These are phyloP conservation scores for Corydoras sp. DNA, from an alignment of 2,113 vertebrate genomes.

Conservation along the genomic window DNA sequence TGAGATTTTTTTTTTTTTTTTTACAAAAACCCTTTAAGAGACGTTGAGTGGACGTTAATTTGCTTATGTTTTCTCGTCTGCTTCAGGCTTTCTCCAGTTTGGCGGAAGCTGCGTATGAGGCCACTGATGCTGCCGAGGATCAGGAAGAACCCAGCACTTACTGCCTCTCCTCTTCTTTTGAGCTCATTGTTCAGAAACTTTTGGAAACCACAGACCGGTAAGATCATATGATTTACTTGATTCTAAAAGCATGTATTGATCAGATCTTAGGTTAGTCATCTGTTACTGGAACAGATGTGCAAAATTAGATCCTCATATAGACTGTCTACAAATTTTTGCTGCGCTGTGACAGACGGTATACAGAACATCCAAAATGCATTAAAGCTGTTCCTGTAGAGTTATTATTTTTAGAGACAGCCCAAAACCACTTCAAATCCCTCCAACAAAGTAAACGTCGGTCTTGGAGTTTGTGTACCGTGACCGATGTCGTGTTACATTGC, in stretches of 20 bases:
- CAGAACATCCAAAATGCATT: too few relatives aligned
- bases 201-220: constrained; percentile 96
- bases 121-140: constrained; percentile 91
- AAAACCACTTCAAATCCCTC: too few relatives aligned
- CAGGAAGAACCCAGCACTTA: constrained; percentile 95
- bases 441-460: too few relatives aligned
- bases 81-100: constrained; percentile 90
- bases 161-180: constrained; percentile 94
- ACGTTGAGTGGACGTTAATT: too few relatives aligned
- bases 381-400: too few relatives aligned
- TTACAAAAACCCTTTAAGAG: too few relatives aligned
- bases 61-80: too few relatives aligned
- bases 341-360: not conserved
- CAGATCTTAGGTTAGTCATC: not conserved
- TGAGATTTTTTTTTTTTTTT: too few relatives aligned
- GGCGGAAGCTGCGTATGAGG: constrained; percentile 95
- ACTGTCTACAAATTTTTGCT: not conserved
- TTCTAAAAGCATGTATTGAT: not conserved
- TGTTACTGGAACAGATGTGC: not conserved
- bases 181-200: constrained; percentile 95
- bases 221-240: not conserved
- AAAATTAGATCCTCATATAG: too few relatives aligned
- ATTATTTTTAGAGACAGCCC: too few relatives aligned
- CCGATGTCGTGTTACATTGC: too few relatives aligned
- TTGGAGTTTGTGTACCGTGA: too few relatives aligned